Conservation (phyloP, 1,140 invertebrate species). For the Heliconius eleuchia region DNA sequence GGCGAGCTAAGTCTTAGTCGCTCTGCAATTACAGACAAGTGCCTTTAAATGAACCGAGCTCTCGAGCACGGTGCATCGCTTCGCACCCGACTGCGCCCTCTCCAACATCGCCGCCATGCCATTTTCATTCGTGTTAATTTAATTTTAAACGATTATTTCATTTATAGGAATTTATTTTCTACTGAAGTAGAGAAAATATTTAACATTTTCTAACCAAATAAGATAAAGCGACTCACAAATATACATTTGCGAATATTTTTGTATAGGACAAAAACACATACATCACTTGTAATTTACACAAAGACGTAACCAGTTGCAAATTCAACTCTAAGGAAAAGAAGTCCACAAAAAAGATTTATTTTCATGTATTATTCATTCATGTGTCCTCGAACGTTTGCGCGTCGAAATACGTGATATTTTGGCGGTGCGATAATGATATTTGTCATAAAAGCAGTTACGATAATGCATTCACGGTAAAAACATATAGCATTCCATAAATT, state of each 20-base stretch:
- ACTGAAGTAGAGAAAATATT: not conserved
- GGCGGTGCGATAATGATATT: slow-evolving; percentile 74
- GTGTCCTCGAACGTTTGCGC: slow-evolving; percentile 74
- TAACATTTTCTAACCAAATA: not conserved
- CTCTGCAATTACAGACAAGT: slow-evolving; percentile 79
- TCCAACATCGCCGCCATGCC: slow-evolving; percentile 52
- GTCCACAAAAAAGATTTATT: slow-evolving; percentile 73
- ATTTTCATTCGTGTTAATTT: slow-evolving; percentile 70
- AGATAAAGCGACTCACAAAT: not conserved
- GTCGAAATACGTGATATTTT: slow-evolving; percentile 69
- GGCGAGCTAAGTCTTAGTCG: slow-evolving; percentile 72
- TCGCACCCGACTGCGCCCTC: slow-evolving; percentile 69
- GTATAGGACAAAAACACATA: slow-evolving; percentile 16
- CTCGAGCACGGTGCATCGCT: slow-evolving; percentile 79
- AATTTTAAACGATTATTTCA: slow-evolving; percentile 60
- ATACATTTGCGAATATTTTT: not conserved
- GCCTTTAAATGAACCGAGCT: slow-evolving; percentile 79
- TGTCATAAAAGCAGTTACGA: slow-evolving; percentile 59
- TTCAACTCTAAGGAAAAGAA: slow-evolving; percentile 63
- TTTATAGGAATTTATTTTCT: slow-evolving; percentile 34
- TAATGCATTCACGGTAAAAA: slow-evolving; percentile 29
- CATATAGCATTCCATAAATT: not conserved
- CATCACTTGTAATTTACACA: slow-evolving; percentile 55
- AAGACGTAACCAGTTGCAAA: slow-evolving; percentile 69
- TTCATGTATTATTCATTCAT: slow-evolving; percentile 79